These are phyloP conservation scores for Sebastes wilsoni DNA, from an alignment of 2,797 vertebrate genomes.

Conservation along the genomic window DNA sequence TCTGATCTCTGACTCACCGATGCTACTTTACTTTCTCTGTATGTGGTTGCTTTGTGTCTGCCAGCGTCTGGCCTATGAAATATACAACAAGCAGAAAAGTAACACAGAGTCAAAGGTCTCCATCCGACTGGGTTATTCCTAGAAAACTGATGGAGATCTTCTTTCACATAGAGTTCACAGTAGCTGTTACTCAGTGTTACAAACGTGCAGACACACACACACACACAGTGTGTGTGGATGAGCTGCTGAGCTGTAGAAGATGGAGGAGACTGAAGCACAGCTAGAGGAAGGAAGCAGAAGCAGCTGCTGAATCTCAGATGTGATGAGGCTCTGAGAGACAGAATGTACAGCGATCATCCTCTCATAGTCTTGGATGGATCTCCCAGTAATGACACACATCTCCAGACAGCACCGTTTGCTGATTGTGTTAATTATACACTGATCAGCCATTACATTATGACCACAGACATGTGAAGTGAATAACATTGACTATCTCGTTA, in stretches of 20 bases:
- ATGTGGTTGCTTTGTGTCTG: neutral
- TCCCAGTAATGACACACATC: slow-evolving; percentile 1
- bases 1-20: neutral
- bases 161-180: neutral
- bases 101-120: slow-evolving; percentile 3
- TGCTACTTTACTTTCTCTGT: neutral
- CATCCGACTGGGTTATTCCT: neutral
- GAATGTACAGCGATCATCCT: slow-evolving; percentile 8
- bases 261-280: neutral
- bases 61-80: neutral
- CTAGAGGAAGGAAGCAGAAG: slow-evolving; percentile 3
- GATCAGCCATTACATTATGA: no score
- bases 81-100: neutral
- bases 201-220: neutral
- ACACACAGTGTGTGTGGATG: neutral
- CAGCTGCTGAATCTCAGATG: slow-evolving; percentile 23
- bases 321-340: slow-evolving; percentile 16
- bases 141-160: neutral
- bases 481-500: no score
- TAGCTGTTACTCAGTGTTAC: neutral
- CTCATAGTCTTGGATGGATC: slow-evolving; percentile 3
- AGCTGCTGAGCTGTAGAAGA: slow-evolving; percentile 6
- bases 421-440: neutral
- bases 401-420: slow-evolving; percentile 3
- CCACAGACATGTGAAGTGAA: no score